These are phyloP conservation scores for Heloderma charlesbogerti DNA, from an alignment of 2,113 vertebrate genomes.

Conservation along the genomic window DNA sequence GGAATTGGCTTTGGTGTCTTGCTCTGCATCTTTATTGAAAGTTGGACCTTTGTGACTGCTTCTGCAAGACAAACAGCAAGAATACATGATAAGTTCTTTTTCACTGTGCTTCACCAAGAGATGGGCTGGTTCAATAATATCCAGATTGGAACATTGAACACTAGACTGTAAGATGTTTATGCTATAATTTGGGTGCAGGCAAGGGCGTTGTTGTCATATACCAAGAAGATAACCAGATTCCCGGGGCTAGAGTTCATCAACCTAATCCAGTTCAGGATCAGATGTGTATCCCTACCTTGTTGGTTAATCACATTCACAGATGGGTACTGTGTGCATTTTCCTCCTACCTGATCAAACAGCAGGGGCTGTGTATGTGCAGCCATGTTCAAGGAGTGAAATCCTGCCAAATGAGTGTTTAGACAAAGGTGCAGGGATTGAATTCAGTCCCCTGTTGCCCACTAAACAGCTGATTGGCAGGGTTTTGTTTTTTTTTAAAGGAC, in stretches of 20 bases:
- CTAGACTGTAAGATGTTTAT: slow-evolving; percentile 73
- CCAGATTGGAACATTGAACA: slow-evolving; percentile 78
- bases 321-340: background rate
- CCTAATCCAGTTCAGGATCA: background rate
- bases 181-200: background rate
- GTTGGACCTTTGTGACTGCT: slow-evolving; percentile 73
- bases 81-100: slow-evolving; percentile 80
- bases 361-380: background rate
- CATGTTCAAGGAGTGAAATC: background rate
- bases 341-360: background rate
- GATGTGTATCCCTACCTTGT: background rate
- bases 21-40: slow-evolving; percentile 71
- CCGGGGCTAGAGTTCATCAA: background rate
- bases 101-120: slow-evolving; percentile 81
- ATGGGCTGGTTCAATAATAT: slow-evolving; percentile 84
- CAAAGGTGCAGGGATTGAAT: too few species aligned
- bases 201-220: background rate
- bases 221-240: background rate
- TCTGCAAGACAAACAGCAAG: slow-evolving; percentile 76
- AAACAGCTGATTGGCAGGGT: background rate
- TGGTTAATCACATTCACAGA: background rate
- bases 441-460: background rate
- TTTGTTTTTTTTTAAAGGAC: background rate
- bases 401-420: background rate
- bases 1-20: slow-evolving; percentile 74